These are phyloP conservation scores for Acanthopleura granulata DNA, from an alignment of 2,888 invertebrate genomes.

Conservation along the genomic window DNA sequence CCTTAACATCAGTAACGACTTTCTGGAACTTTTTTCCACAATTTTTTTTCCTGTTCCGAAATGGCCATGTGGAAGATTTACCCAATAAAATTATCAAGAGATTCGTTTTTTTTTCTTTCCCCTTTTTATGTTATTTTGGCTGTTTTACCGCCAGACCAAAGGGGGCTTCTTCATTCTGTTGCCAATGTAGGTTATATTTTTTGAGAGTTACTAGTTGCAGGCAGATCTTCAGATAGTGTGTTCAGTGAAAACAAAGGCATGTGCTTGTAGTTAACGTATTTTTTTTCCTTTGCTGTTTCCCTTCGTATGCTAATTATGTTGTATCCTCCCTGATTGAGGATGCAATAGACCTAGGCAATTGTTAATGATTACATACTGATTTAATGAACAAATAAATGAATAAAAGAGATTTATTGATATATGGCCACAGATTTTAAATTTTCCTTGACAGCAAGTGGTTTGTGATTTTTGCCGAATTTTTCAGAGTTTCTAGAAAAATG, in stretches of 20 bases:
- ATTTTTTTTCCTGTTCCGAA: background rate
- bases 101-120: background rate
- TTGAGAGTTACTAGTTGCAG: background rate
- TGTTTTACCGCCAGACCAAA: conserved; percentile 17
- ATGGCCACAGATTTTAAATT: conserved; percentile 13
- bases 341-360: conserved; percentile 13
- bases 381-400: conserved; percentile 9
- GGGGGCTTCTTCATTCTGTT: conserved; percentile 6
- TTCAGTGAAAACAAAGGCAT: conserved; percentile 8
- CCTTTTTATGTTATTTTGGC: conserved; percentile 8
- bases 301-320: background rate
- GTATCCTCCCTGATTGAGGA: conserved; percentile 1
- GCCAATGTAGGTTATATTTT: background rate
- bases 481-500: background rate
- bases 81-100: conserved; percentile 11
- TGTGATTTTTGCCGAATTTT: conserved; percentile 16
- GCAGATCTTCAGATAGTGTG: conserved; percentile 3
- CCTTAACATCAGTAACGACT: background rate
- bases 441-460: conserved; percentile 14
- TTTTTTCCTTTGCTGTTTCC: background rate
- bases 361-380: background rate
- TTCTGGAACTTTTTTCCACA: background rate
- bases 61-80: conserved; percentile 8
- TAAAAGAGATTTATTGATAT: conserved; percentile 12
- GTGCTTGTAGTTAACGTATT: background rate